Base-by-base conservation (phyloP, 2,888 invertebrate genomes). In the Drosophila pseudotakahashii region DNA sequence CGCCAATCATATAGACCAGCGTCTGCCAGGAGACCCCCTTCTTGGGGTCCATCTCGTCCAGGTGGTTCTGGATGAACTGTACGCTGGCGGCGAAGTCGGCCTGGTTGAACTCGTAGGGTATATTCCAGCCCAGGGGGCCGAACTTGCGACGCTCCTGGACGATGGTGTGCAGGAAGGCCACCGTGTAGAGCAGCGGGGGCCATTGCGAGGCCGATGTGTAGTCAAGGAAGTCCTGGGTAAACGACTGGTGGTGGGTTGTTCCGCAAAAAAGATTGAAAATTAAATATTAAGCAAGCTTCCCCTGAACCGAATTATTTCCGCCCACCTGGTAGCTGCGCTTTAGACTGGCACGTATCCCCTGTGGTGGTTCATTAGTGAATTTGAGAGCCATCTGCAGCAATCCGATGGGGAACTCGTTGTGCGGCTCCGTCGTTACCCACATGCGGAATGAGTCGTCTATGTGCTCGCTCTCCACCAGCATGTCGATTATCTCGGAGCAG, bases 1-100 rank as follows among this genome's bases (percentile, higher is more conserved):
- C 98, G 36, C 98, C 98, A 37, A 98, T 94, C 98, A 99, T 99
- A 91, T 98, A 99, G 90, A 98, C 97, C 10, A 99, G 96, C 0
- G 98, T 99, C 19, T 97, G 97, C 98, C 98, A 99, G 0, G 98
- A 98, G 70, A 99, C 97, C 23, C 98, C 98, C 93, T 98, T 98
- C 90, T 98, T 98, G 0, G 98, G 97, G 91, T 99, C 98, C 93
- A 98, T 97, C 90, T 98, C 98, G 90, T 99, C 99, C 66, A 99
- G 93, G 92, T 99, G 98, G 91, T 98, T 98, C 91, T 98, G 98
- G 67, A 99, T 94, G 91, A 99, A 99, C 91, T 98, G 98, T 1
- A 98, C 97, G 70, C 98, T 97, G 2, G 98, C 98, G 3, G 97
- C 97, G 90, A 98, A 98, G 91, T 99, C 99, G 0, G 98, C 97